A percentile compares a stretch with the other conserved stretches of the same genome.
phyloP scores from a whole-genome alignment of 2,888 invertebrate species.

The Syrista parreyssii region DNA sequence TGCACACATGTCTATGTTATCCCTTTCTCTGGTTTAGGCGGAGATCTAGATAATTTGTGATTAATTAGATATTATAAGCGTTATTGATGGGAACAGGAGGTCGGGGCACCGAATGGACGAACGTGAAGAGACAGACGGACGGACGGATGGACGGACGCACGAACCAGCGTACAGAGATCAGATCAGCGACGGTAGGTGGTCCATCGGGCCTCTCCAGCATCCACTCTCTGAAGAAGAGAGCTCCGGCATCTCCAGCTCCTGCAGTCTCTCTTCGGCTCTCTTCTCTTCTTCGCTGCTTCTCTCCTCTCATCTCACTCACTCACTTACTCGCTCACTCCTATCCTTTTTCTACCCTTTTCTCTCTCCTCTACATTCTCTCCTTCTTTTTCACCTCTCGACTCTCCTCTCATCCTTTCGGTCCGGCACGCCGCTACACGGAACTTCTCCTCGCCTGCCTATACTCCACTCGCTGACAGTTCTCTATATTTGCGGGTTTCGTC shows the following conservation, averaged over 20 bases:
- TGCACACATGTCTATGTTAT: background rate
- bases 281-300: conserved; percentile 27
- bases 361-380: conserved; percentile 16
- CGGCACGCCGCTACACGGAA: conserved; percentile 41
- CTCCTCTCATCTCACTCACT: conserved; percentile 17
- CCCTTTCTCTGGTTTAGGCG: conserved; percentile 20
- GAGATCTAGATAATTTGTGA: conserved; percentile 64
- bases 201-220: conserved; percentile 58
- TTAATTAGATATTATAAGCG: conserved; percentile 64
- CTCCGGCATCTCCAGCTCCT: conserved; percentile 28
- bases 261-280: conserved; percentile 17
- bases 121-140: conserved; percentile 33
- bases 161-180: conserved; percentile 59
- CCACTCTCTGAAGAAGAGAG: conserved; percentile 38
- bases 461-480: conserved; percentile 38
- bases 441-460: conserved; percentile 39
- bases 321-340: conserved; percentile 13
- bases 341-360: conserved; percentile 1
- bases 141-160: conserved; percentile 41
- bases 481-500: conserved; percentile 13
- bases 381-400: conserved; percentile 24
- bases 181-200: conserved; percentile 66
- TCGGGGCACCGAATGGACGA: conserved; percentile 27
- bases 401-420: conserved; percentile 16
- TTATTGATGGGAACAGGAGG: conserved; percentile 62